A percentile compares a stretch with the other conserved stretches of the same genome.
Conservation (phyloP, 2,797 vertebrate species). For the Bovichtus variegatus region DNA sequence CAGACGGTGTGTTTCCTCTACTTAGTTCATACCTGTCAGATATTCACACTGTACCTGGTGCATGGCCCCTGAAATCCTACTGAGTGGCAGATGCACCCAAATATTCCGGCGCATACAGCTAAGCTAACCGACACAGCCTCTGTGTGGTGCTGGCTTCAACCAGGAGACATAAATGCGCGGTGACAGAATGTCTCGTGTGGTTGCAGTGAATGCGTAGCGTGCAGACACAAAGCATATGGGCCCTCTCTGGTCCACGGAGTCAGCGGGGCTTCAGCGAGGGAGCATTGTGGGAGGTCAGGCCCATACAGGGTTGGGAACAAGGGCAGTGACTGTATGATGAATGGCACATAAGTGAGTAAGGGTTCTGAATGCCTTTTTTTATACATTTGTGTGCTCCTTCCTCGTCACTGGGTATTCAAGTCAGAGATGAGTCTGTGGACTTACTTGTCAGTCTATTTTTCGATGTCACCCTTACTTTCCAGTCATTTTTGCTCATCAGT, state of each 20-base stretch:
- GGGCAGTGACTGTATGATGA: slow-evolving; percentile 51
- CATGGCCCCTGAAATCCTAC: slow-evolving; percentile 14
- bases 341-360: slow-evolving; percentile 37
- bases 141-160: slow-evolving; percentile 47
- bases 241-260: slow-evolving; percentile 46
- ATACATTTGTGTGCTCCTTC: slow-evolving; percentile 25
- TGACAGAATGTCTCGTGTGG: slow-evolving; percentile 68
- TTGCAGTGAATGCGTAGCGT: slow-evolving; percentile 49
- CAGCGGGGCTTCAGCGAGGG: slow-evolving; percentile 45
- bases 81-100: slow-evolving; percentile 9
- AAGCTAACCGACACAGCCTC: slow-evolving; percentile 31
- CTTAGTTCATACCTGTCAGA: slow-evolving; percentile 27
- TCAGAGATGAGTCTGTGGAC: slow-evolving; percentile 39
- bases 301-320: slow-evolving; percentile 49
- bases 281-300: slow-evolving; percentile 54
- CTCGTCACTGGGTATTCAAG: slow-evolving; percentile 38
- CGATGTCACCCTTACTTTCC: slow-evolving; percentile 27
- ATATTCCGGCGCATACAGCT: background rate
- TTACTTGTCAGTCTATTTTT: slow-evolving; percentile 46
- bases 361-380: slow-evolving; percentile 27
- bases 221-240: slow-evolving; percentile 70
- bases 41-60: slow-evolving; percentile 21
- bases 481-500: slow-evolving; percentile 32
- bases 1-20: background rate
- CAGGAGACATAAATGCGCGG: slow-evolving; percentile 58